phyloP scores from a whole-genome alignment of 2,888 invertebrate genomes.

The Tiliacea citrago region DNA sequence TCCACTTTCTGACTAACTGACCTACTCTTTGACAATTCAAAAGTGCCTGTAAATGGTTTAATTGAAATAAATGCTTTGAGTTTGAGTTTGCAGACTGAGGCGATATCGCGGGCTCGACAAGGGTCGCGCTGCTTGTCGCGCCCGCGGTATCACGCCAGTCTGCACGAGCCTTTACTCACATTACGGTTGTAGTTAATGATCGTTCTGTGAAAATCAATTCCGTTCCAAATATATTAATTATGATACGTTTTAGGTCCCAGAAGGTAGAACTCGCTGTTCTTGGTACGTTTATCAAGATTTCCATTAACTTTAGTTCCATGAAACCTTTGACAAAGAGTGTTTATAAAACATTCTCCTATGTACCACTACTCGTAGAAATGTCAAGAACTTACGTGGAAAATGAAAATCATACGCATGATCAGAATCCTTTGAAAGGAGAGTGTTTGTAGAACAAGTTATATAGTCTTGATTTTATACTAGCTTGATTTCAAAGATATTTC shows the following conservation, averaged over 20 bases:
- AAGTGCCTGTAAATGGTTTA: no score
- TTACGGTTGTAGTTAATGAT: no score
- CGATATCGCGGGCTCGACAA: no score
- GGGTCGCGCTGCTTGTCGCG: no score
- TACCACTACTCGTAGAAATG: neutral
- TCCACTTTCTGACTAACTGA: no score
- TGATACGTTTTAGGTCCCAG: neutral
- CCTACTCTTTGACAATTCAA: no score
- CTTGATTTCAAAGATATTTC: constrained; percentile 1
- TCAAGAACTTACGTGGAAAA: neutral
- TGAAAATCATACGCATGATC: constrained; percentile 4
- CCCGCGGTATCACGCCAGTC: no score
- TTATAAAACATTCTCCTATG: neutral
- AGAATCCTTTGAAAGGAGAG: neutral
- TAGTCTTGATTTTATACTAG: neutral
- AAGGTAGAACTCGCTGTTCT: neutral
- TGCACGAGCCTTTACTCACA: no score
- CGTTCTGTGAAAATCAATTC: neutral
- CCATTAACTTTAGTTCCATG: neutral
- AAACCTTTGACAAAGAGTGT: neutral
- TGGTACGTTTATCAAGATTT: neutral
- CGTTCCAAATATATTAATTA: neutral
- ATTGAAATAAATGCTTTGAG: no score
- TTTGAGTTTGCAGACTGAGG: no score
- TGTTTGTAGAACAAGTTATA: neutral